A percentile compares a stretch with the other conserved stretches of the same genome.
These are phyloP conservation scores for Semnornis frantzii DNA, from an alignment of 2,113 vertebrate species.

Conservation along the genomic window DNA sequence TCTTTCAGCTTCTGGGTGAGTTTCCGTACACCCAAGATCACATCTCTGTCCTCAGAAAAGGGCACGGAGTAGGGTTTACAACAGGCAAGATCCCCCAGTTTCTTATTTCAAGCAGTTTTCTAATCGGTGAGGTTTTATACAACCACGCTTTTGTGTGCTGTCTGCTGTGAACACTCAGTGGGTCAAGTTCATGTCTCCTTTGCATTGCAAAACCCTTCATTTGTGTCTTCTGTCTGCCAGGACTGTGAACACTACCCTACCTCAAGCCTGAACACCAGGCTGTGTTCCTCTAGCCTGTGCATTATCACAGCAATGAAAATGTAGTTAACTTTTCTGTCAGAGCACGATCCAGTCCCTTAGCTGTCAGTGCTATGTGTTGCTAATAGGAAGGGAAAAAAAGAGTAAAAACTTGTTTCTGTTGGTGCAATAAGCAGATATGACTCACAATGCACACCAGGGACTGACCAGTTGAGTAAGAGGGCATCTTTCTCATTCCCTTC, in stretches of 20 bases:
- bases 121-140: not conserved
- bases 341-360: not conserved
- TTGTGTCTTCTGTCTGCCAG: not conserved
- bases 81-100: not conserved
- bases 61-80: not conserved
- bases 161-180: not conserved
- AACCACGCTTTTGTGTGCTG: not conserved
- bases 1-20: not conserved
- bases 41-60: not conserved
- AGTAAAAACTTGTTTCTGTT: constrained; percentile 34
- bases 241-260: not conserved
- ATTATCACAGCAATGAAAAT: not conserved
- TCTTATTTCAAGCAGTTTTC: not conserved
- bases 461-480: constrained; percentile 26
- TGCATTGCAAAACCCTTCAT: not conserved
- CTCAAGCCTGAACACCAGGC: not conserved
- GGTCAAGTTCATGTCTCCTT: not conserved
- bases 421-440: constrained; percentile 38
- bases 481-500: constrained; percentile 2
- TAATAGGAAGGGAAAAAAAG: not conserved
- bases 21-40: not conserved
- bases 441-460: constrained; percentile 22
- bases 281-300: not conserved
- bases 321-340: not conserved
- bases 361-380: not conserved